Conservation (phyloP, 2,888 invertebrate species). For the Hylaea fasciaria region DNA sequence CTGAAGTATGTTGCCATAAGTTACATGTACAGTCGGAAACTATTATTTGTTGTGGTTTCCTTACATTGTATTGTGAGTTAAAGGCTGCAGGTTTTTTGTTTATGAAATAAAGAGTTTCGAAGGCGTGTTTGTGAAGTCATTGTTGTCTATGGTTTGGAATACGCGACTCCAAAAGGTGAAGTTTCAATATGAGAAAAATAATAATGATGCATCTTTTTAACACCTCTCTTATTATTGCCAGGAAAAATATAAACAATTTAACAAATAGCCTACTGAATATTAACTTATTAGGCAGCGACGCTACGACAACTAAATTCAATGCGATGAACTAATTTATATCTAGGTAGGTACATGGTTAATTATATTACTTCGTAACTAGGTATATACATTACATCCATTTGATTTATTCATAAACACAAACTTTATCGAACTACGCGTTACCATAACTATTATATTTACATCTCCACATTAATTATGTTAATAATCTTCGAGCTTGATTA, state of each 20-base stretch:
- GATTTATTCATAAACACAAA: slow-evolving; percentile 5
- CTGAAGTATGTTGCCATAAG: slow-evolving; percentile 76
- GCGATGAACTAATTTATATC: not conserved
- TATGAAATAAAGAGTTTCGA: slow-evolving; percentile 62
- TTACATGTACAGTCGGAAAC: slow-evolving; percentile 76
- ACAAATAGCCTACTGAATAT: too few species aligned
- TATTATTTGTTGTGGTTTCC: slow-evolving; percentile 79
- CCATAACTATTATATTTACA: slow-evolving; percentile 31
- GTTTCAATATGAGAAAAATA: slow-evolving; percentile 31
- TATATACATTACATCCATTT: not conserved
- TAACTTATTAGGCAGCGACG: too few species aligned
- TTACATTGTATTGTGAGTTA: slow-evolving; percentile 75
- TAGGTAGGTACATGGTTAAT: not conserved
- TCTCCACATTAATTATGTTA: slow-evolving; percentile 39
- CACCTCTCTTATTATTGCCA: too few species aligned
- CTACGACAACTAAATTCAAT: too few species aligned
- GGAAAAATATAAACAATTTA: too few species aligned
- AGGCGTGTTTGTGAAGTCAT: slow-evolving; percentile 49
- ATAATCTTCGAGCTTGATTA: slow-evolving; percentile 44
- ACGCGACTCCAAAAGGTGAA: slow-evolving; percentile 40
- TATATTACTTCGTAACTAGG: not conserved
- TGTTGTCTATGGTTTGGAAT: slow-evolving; percentile 34
- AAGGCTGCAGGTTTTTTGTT: slow-evolving; percentile 67
- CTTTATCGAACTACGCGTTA: slow-evolving; percentile 7
- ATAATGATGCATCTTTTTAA: too few species aligned